Evolutionary conservation across 2,888 invertebrate genomes (phyloP).

Genomic region (Apodemia zela): DNA sequence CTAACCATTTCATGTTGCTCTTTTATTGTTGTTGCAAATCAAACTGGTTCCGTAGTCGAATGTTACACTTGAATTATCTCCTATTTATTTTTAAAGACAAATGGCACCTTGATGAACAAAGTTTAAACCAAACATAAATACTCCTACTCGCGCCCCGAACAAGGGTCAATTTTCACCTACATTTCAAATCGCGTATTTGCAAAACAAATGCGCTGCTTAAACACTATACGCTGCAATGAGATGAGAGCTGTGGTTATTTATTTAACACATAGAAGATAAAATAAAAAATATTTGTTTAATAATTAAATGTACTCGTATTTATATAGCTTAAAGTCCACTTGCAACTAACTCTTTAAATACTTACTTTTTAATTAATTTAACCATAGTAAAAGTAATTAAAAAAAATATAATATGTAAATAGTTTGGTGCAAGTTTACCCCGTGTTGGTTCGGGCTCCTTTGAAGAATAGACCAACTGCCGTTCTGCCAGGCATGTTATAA

Average conservation of each 20-base stretch:
- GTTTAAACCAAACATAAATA: slow-evolving; percentile 38
- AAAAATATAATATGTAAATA: too few relatives aligned
- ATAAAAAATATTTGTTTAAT: not conserved
- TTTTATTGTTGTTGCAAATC: slow-evolving; percentile 4
- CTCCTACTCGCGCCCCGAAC: slow-evolving; percentile 47
- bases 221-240: slow-evolving; percentile 29
- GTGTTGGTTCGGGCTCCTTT: too few relatives aligned
- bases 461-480: too few relatives aligned
- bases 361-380: too few relatives aligned
- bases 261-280: not conserved
- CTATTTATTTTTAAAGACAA: slow-evolving; percentile 26
- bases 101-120: slow-evolving; percentile 41
- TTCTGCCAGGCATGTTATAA: too few relatives aligned
- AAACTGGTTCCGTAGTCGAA: slow-evolving; percentile 10
- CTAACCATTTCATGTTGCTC: not conserved
- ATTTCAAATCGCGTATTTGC: slow-evolving; percentile 50
- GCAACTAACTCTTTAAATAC: too few relatives aligned
- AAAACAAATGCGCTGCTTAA: slow-evolving; percentile 48
- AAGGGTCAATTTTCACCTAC: slow-evolving; percentile 62
- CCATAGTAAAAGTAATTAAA: too few relatives aligned
- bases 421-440: too few relatives aligned
- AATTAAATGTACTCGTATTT: too few relatives aligned
- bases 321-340: too few relatives aligned
- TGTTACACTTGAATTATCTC: slow-evolving; percentile 26
- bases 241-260: slow-evolving; percentile 17